These are phyloP conservation scores for Harpalus rubripes DNA, from an alignment of 2,888 invertebrate genomes.

Conservation along the genomic window DNA sequence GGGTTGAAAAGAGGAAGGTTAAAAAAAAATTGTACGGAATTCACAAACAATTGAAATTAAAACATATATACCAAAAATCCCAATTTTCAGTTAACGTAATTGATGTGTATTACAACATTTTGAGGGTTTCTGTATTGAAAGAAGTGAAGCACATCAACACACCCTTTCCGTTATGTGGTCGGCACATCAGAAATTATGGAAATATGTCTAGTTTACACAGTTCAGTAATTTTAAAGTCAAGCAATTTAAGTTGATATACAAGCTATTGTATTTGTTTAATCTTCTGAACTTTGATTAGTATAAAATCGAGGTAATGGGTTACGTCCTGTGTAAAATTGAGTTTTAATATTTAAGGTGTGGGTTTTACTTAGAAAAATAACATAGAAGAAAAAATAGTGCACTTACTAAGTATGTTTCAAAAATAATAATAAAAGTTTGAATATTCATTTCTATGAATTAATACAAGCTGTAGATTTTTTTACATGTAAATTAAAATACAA, in stretches of 20 bases:
- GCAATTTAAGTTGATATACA: slow-evolving; percentile 52
- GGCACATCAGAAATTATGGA: slow-evolving; percentile 32
- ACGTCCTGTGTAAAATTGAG: neutral
- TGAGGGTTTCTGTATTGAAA: neutral
- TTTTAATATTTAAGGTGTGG: neutral
- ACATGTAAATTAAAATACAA: neutral
- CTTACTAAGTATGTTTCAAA: no score
- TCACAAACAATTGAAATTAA: neutral
- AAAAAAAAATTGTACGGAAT: neutral
- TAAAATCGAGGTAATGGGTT: neutral
- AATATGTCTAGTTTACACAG: slow-evolving; percentile 32
- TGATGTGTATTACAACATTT: neutral
- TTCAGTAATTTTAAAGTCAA: slow-evolving; percentile 64
- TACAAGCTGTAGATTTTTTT: neutral
- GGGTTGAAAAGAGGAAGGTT: neutral
- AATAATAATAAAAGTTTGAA: no score
- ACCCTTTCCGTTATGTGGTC: slow-evolving; percentile 4
- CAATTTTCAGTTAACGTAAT: neutral
- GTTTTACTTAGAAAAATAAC: neutral
- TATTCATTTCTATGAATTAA: neutral
- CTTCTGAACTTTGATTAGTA: slow-evolving; percentile 41
- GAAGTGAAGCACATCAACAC: slow-evolving; percentile 6
- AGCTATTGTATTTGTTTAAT: slow-evolving; percentile 63
- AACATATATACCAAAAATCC: neutral
- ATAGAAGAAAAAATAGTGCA: neutral